Conservation (phyloP, 2,888 invertebrate species). For the Chouioia cunea region DNA sequence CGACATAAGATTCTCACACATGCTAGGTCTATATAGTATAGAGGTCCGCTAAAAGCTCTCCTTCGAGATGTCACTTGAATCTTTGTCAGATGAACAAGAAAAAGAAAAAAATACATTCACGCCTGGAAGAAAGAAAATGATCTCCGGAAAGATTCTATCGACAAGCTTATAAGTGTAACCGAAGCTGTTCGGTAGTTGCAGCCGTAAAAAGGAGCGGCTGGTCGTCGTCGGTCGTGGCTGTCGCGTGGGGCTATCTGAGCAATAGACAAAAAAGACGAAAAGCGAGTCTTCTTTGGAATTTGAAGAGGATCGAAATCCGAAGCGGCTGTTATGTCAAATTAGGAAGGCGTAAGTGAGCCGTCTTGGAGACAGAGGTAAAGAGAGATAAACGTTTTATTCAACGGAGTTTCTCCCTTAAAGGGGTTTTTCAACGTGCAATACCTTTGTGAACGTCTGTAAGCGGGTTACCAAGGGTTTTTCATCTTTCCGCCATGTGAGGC, state of each 20-base stretch:
- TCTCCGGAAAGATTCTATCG: constrained; percentile 29
- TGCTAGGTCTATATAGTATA: too few species aligned
- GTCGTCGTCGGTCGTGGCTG: constrained; percentile 26
- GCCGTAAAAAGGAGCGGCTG: constrained; percentile 3
- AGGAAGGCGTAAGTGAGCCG: constrained; percentile 48
- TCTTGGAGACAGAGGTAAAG: background rate
- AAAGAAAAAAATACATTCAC: constrained; percentile 29
- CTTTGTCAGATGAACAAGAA: background rate
- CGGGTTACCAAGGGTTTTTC: constrained; percentile 34
- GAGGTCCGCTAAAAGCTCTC: constrained; percentile 11
- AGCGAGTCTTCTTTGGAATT: constrained; percentile 39
- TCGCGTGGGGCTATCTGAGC: constrained; percentile 27
- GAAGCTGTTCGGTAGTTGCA: constrained; percentile 26
- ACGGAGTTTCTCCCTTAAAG: constrained; percentile 1
- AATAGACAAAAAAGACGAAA: constrained; percentile 7
- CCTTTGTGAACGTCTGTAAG: constrained; percentile 10
- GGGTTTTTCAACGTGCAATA: constrained; percentile 7
- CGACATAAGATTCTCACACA: too few species aligned
- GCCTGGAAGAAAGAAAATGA: constrained; percentile 7
- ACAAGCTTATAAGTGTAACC: constrained; percentile 29
- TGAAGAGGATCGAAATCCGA: constrained; percentile 40
- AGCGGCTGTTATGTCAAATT: constrained; percentile 54
- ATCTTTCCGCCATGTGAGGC: constrained; percentile 2
- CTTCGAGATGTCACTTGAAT: constrained; percentile 14
- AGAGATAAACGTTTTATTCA: constrained; percentile 40